Base-by-base conservation (phyloP, 1,140 invertebrate genomes). In the Pseudobourletiella spinata region DNA sequence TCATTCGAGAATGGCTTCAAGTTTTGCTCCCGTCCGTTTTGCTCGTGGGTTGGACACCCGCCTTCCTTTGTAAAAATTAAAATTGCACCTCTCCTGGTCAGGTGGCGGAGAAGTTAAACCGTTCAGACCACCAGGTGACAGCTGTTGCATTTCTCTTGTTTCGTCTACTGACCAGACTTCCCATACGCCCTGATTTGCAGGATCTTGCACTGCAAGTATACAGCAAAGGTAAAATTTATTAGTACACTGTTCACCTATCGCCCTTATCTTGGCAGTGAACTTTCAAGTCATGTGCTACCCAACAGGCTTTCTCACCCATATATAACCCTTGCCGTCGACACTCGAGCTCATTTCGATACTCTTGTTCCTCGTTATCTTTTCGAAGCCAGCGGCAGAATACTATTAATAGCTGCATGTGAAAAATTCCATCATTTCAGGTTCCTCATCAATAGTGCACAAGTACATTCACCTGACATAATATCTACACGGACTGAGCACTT, bases 281-380 rank as follows among this genome's bases (percentile, higher is more conserved):
- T 22, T 48, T 11, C 6, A 8, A 11, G 14, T 54, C 30, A 28
- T 26, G 30, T 6, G 16, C 6, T 54, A 8, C 8, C 30, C 11
- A 54, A 26, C 26, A 14, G 11, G 14, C 20, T 25, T 54, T 54
- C 28, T 16, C 28, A 54, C 50, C 14, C 50, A 54, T 54, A 54
- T 54, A 30, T 8, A 54, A 30, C 20, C 50, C 50, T 26, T 26
- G 50, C 20, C 50, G 50, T 54, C 28, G 50, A 8, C 28, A 8
- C 50, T 54, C 50, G 3, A 54, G 14, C 6, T 25, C 50, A 54
- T 28, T 30, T 20, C 28, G 14, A 15, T 54, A 30, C 6, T 14
- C 44, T 54, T 28, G 25, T 54, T 54, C 50, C 22, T 54, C 50
- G 20, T 54, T 30, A 54, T 54, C 50, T 28, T 28, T 11, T 54